A percentile compares a stretch with the other conserved stretches of the same genome.
These are phyloP conservation scores for Limnephilus marmoratus DNA, from an alignment of 2,888 invertebrate species.

Conservation along the genomic window DNA sequence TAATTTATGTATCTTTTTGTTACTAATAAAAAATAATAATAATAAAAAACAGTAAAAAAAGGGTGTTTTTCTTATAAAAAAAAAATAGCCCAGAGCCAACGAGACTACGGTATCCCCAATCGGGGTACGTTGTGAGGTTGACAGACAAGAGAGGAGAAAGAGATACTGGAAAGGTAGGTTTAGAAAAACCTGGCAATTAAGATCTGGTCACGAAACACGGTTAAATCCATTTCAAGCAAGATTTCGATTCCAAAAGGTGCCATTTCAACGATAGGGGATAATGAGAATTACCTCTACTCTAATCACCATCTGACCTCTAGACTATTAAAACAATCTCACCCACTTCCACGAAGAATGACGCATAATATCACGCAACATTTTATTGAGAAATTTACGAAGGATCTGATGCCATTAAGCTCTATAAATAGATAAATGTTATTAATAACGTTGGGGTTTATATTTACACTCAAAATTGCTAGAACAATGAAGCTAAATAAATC, in stretches of 20 bases:
- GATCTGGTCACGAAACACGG: background rate
- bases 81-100: no score
- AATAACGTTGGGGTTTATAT: background rate
- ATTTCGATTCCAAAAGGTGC: background rate
- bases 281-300: background rate
- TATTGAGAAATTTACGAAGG: no score
- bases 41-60: no score
- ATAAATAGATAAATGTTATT: background rate
- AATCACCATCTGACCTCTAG: background rate
- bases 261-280: background rate
- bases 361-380: background rate
- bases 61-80: no score
- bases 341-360: background rate
- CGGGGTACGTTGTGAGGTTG: no score
- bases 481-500: background rate
- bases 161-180: background rate
- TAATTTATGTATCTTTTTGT: no score
- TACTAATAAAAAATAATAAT: no score
- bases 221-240: background rate
- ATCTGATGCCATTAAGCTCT: background rate
- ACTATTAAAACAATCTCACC: background rate
- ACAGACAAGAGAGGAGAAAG: no score
- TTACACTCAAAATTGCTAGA: background rate
- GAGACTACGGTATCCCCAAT: no score
- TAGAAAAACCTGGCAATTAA: background rate